phyloP scores from a whole-genome alignment of 2,113 vertebrate genomes.

The Peromyscus leucopus region DNA sequence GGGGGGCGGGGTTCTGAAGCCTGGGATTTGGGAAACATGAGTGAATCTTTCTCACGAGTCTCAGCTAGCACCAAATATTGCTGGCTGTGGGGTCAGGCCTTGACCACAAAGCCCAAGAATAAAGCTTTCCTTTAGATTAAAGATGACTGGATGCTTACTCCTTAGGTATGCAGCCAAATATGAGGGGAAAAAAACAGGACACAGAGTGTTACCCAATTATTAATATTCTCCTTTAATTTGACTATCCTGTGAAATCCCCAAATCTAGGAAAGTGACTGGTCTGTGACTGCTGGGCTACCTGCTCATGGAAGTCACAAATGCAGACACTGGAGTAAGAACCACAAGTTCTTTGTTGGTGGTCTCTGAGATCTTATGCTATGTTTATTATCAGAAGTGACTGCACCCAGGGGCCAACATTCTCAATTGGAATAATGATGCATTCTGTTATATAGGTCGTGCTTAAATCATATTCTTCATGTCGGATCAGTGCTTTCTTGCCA shows the following conservation, averaged over 20 bases:
- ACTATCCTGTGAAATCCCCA: background rate
- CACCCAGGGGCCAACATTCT: constrained; percentile 69
- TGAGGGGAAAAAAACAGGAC: background rate
- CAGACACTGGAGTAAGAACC: background rate
- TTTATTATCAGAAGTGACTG: constrained; percentile 55
- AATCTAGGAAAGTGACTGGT: background rate
- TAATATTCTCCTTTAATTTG: background rate
- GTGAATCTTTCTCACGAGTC: background rate
- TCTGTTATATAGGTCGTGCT: constrained; percentile 69
- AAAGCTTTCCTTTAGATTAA: background rate
- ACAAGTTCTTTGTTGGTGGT: background rate
- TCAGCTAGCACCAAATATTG: background rate
- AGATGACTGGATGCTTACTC: background rate
- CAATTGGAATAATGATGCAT: constrained; percentile 81
- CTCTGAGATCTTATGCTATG: constrained; percentile 31
- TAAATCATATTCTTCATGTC: constrained; percentile 75
- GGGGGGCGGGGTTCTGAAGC: too few relatives aligned
- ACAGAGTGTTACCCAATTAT: background rate
- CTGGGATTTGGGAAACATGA: background rate
- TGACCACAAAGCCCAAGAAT: background rate
- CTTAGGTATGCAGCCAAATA: background rate
- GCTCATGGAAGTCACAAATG: background rate
- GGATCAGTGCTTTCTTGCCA: constrained; percentile 31
- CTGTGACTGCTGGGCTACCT: background rate
- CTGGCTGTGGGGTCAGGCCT: background rate